A percentile compares a stretch with the other conserved stretches of the same genome.
These are phyloP conservation scores for Chaenodraco wilsoni DNA, from an alignment of 2,797 vertebrate genomes.

Conservation along the genomic window DNA sequence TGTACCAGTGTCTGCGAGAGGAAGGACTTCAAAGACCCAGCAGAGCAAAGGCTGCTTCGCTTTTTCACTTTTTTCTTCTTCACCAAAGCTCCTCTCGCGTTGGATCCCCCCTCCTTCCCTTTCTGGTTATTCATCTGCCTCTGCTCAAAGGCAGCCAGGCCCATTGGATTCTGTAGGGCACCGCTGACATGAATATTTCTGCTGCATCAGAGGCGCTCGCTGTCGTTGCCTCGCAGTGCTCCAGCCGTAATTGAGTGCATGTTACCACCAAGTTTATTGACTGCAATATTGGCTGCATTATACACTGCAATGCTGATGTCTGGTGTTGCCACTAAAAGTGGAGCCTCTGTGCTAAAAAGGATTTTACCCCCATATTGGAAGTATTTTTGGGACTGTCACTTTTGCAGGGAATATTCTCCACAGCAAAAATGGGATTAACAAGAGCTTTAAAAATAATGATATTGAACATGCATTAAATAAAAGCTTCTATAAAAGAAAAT, in stretches of 20 bases:
- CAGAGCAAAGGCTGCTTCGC: conserved; percentile 75
- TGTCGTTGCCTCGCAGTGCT: conserved; percentile 59
- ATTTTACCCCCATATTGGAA: conserved; percentile 1
- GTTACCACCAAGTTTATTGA: conserved; percentile 62
- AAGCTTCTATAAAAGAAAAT: background rate
- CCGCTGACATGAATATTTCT: conserved; percentile 82
- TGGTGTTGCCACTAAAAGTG: conserved; percentile 19
- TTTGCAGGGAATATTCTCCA: background rate
- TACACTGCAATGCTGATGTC: conserved; percentile 48
- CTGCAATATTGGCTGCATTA: conserved; percentile 61
- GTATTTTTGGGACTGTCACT: conserved; percentile 1
- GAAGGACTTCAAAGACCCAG: conserved; percentile 79
- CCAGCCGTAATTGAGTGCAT: conserved; percentile 70
- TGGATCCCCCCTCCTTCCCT: conserved; percentile 46
- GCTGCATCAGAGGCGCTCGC: conserved; percentile 76
- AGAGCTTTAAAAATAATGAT: background rate
- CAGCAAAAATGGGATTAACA: background rate
- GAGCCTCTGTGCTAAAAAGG: conserved; percentile 3
- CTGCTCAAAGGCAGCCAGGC: conserved; percentile 72
- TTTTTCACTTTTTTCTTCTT: conserved; percentile 57
- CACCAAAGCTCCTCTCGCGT: conserved; percentile 63
- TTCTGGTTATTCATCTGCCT: conserved; percentile 76
- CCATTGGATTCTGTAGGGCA: conserved; percentile 73
- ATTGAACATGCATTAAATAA: background rate
- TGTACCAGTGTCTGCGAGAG: conserved; percentile 64